Evolutionary conservation across 1,140 invertebrate genomes (phyloP).

Genomic region (Papilio xuthus): DNA sequence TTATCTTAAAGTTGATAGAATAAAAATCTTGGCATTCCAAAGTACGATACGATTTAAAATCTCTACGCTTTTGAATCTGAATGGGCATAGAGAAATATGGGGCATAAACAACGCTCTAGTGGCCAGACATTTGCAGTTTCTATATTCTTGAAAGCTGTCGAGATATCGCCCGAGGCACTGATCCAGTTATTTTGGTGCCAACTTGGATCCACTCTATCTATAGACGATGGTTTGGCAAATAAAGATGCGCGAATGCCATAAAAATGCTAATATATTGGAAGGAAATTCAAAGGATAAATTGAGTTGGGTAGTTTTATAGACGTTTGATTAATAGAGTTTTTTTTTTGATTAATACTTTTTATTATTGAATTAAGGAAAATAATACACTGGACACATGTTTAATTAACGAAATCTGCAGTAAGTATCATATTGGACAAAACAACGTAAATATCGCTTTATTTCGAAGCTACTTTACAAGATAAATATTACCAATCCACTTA

Average conservation of each 20-base stretch:
- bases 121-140: not conserved
- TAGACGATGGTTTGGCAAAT: slow-evolving; percentile 14
- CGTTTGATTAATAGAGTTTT: not conserved
- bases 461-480: not conserved
- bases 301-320: not conserved
- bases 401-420: too few relatives aligned
- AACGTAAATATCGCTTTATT: not conserved
- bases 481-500: slow-evolving; percentile 32
- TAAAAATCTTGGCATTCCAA: not conserved
- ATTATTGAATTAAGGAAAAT: too few relatives aligned
- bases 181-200: slow-evolving; percentile 27
- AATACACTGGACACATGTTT: too few relatives aligned
- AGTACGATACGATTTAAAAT: not conserved
- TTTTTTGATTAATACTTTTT: not conserved
- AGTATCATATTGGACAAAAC: too few relatives aligned
- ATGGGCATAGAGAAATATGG: slow-evolving; percentile 24
- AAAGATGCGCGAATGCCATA: slow-evolving; percentile 26
- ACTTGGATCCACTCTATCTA: slow-evolving; percentile 35
- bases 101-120: slow-evolving; percentile 13
- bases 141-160: slow-evolving; percentile 24
- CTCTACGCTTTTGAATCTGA: not conserved
- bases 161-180: slow-evolving; percentile 26
- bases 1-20: not conserved
- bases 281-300: not conserved
- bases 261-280: slow-evolving; percentile 38